These are phyloP conservation scores for Gorsachius goisagi DNA, from an alignment of 2,113 vertebrate species.

Conservation along the genomic window DNA sequence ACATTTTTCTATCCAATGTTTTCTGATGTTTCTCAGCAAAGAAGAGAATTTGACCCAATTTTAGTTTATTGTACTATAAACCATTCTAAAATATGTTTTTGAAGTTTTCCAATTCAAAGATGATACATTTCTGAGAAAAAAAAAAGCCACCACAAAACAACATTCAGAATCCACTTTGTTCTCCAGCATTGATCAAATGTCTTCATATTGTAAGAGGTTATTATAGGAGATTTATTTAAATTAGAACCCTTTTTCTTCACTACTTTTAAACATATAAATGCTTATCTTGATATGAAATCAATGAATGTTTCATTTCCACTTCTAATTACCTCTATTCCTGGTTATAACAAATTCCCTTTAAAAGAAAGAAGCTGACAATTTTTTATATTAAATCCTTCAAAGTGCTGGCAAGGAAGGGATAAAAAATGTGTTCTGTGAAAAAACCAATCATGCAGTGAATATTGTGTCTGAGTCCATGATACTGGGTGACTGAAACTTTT, in stretches of 20 bases:
- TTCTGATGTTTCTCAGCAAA: background rate
- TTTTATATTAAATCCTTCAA: background rate
- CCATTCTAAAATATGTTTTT: background rate
- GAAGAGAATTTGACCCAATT: background rate
- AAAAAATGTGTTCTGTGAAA: background rate
- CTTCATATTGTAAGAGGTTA: background rate
- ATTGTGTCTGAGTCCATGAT: background rate
- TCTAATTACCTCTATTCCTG: slow-evolving; percentile 19
- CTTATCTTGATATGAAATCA: slow-evolving; percentile 38
- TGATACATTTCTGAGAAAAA: background rate
- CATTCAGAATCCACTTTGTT: background rate
- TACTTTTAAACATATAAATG: slow-evolving; percentile 11
- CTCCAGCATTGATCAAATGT: slow-evolving; percentile 10
- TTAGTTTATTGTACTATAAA: background rate
- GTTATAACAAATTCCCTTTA: slow-evolving; percentile 10
- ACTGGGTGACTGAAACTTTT: background rate
- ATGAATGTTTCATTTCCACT: slow-evolving; percentile 46
- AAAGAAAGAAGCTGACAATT: background rate
- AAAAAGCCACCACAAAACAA: background rate
- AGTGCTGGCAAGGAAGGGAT: background rate
- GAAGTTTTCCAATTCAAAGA: background rate
- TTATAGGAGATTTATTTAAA: slow-evolving; percentile 25
- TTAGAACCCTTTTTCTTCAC: background rate
- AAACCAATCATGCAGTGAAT: background rate
- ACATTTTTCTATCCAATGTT: background rate